Conservation (phyloP, 2,113 vertebrate genomes). For the Lycocorax pyrrhopterus region DNA sequence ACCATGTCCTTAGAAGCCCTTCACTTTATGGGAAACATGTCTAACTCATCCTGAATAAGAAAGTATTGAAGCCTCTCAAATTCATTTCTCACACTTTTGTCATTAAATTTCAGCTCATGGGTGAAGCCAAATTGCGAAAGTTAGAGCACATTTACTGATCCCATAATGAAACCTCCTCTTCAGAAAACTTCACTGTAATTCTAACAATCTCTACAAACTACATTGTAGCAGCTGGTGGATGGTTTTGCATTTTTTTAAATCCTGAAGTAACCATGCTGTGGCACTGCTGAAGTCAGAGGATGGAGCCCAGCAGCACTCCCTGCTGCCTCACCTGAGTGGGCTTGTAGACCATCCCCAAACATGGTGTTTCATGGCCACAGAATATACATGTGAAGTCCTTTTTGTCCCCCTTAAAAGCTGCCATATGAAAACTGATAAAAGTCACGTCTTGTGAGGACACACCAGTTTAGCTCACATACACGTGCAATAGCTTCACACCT, state of each 20-base stretch:
- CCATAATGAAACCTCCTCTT: neutral
- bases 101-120: neutral
- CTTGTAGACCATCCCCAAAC: neutral
- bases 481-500: neutral
- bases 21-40: neutral
- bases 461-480: neutral
- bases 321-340: neutral
- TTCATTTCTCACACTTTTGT: neutral
- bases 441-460: neutral
- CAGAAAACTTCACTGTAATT: neutral
- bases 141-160: neutral
- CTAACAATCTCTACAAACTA: neutral
- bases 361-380: fast-evolving
- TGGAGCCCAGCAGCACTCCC: neutral
- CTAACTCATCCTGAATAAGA: neutral
- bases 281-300: neutral
- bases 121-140: fast-evolving
- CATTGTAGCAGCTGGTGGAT: neutral
- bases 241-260: neutral
- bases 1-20: neutral
- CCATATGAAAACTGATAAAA: fast-evolving
- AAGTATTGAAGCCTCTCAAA: neutral
- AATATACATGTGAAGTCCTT: fast-evolving
- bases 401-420: neutral
- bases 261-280: neutral